Conservation (phyloP, 2,888 invertebrate species). For the Erynnis tages region DNA sequence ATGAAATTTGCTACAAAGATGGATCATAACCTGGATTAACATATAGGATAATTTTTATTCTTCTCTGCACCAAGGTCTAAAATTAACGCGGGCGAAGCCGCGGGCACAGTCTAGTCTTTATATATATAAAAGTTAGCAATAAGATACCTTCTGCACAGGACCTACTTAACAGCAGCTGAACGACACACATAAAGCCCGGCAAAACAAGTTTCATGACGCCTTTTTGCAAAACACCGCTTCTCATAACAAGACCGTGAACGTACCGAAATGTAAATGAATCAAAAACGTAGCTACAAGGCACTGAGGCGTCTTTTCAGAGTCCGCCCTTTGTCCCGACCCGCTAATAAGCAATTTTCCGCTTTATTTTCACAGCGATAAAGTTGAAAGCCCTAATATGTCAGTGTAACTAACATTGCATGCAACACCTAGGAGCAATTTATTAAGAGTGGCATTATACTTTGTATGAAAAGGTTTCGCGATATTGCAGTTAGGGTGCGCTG, state of each 20-base stretch:
- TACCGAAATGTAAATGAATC: slow-evolving; percentile 19
- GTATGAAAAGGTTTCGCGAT: slow-evolving; percentile 32
- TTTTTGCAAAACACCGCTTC: not conserved
- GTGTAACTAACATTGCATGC: slow-evolving; percentile 23
- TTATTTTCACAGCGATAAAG: slow-evolving; percentile 23
- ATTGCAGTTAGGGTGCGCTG: slow-evolving; percentile 20
- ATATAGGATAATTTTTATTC: no score
- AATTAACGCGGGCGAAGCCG: no score
- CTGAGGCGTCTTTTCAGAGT: slow-evolving; percentile 15
- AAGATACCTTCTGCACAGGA: no score
- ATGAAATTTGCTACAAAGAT: no score
- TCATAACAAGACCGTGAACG: not conserved
- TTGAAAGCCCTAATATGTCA: slow-evolving; percentile 21
- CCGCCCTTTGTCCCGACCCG: slow-evolving; percentile 7
- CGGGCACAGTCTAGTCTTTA: no score
- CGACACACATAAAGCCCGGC: not conserved
- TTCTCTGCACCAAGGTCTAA: no score
- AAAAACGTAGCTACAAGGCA: slow-evolving; percentile 10
- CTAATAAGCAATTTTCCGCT: slow-evolving; percentile 26
- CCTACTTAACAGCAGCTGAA: not conserved
- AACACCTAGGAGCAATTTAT: slow-evolving; percentile 26
- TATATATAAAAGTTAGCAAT: no score
- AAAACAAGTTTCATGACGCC: not conserved
- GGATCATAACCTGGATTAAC: no score
- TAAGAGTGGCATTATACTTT: slow-evolving; percentile 44